Conservation (phyloP, 2,113 vertebrate genomes). For the Bungarus multicinctus region DNA sequence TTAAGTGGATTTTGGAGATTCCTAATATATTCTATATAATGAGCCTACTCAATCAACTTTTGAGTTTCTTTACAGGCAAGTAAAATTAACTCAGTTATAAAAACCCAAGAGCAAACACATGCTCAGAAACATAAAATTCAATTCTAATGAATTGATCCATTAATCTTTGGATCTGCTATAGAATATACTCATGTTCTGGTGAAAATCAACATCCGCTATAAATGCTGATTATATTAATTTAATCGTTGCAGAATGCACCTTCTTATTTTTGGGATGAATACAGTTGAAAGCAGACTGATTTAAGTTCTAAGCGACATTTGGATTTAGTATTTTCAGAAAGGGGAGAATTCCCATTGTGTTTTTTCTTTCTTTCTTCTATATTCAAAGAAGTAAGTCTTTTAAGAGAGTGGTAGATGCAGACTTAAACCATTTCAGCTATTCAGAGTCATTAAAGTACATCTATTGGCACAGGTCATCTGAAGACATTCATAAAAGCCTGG, state of each 20-base stretch:
- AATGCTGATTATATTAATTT: not conserved
- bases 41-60: not conserved
- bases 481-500: not conserved
- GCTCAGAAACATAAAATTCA: not conserved
- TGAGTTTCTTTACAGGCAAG: not conserved
- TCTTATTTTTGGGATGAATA: not conserved
- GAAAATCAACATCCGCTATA: not conserved
- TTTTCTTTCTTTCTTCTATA: not conserved
- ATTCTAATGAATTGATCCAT: not conserved
- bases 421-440: not conserved
- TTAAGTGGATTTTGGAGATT: not conserved
- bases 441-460: not conserved
- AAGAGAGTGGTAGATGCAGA: not conserved
- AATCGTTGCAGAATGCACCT: too few relatives aligned
- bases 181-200: not conserved
- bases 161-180: not conserved
- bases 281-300: not conserved
- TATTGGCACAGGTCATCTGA: not conserved
- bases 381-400: not conserved
- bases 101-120: not conserved
- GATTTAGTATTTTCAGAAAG: not conserved
- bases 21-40: conserved; percentile 7
- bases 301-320: not conserved
- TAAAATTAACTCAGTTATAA: not conserved
- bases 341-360: not conserved